phyloP scores from a whole-genome alignment of 2,888 invertebrate genomes.

The Hanleya hanleyi region DNA sequence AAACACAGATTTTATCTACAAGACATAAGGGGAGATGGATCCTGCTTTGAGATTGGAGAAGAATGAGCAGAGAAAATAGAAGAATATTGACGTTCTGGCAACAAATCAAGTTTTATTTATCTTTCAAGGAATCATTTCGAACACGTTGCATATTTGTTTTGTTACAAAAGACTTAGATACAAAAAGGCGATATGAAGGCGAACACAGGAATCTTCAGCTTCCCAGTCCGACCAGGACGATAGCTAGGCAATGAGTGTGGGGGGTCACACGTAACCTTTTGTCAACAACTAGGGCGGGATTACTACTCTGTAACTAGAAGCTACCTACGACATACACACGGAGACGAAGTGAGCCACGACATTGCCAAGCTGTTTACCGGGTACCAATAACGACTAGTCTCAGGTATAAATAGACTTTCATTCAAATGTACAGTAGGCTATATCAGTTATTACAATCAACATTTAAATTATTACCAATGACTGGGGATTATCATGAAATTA shows the following conservation, averaged over 20 bases:
- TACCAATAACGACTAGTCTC: constrained; percentile 5
- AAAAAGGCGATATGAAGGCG: constrained; percentile 7
- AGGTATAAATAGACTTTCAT: neutral
- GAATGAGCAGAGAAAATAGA: neutral
- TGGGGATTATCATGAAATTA: neutral
- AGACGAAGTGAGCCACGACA: neutral
- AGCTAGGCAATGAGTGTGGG: constrained; percentile 2
- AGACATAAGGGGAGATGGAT: too few species aligned
- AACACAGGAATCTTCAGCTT: neutral
- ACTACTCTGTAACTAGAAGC: constrained; percentile 2
- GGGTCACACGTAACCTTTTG: constrained; percentile 9
- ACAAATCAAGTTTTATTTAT: constrained; percentile 9
- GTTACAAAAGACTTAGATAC: neutral
- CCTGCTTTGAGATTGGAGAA: neutral
- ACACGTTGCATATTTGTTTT: neutral
- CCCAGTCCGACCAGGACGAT: neutral
- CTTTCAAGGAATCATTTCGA: neutral
- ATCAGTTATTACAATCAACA: neutral
- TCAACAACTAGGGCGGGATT: neutral
- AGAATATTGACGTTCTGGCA: constrained; percentile 3
- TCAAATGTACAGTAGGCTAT: neutral
- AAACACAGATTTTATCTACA: too few species aligned
- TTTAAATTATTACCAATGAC: neutral
- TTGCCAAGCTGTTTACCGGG: neutral
- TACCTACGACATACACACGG: neutral